Evolutionary conservation across 2,113 vertebrate genomes (phyloP), one percentile per base, ranked within the genome.

Genomic region (Sterna hirundo): DNA sequence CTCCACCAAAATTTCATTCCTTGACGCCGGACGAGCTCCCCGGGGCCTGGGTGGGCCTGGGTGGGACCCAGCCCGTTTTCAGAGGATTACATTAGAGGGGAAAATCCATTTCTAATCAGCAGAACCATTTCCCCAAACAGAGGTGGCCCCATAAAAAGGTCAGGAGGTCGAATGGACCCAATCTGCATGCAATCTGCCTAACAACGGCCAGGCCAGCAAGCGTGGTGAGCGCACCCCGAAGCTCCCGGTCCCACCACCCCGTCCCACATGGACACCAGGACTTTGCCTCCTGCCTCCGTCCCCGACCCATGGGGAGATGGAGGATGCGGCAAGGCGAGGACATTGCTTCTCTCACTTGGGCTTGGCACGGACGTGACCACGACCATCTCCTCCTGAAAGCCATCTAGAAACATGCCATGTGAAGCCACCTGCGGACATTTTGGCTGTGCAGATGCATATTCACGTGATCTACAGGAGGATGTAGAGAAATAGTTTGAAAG

Each of bases 321-420:
- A 47, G 76, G 60, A 44, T 3, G 3, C 7, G 1, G n/a, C 3
- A 4, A 65, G 71, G 15, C 1, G 3, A 16, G 54, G 61, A 44
- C 5, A 1, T 15, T 3, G 27, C 60, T 61, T 23, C 52, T 79
- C n/a, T 46, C n/a, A 2, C 0, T 5, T 2, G 54, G 46, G 61
- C 49, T 40, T 7, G 49, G 42, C n/a, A 8, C 0, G 1, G n/a
- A 2, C 1, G 2, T 11, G 34, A 10, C 27, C 46, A 2, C 2
- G 5, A 40, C 30, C 44, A 9, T 1, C 27, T 58, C 61, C 62
- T 64, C 75, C 86, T 32, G 23, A 6, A 44, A 30, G 26, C 54
- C 68, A 1, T 2, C 49, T 12, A 18, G 36, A 29, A 51, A 51
- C 49, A 0, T 0, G 7, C 21, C n/a, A 9, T 0, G 0, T 2